A percentile compares a stretch with the other conserved stretches of the same genome.
Evolutionary conservation across 2,797 vertebrate species (phyloP).

Genomic region (Takifugu rubripes): DNA sequence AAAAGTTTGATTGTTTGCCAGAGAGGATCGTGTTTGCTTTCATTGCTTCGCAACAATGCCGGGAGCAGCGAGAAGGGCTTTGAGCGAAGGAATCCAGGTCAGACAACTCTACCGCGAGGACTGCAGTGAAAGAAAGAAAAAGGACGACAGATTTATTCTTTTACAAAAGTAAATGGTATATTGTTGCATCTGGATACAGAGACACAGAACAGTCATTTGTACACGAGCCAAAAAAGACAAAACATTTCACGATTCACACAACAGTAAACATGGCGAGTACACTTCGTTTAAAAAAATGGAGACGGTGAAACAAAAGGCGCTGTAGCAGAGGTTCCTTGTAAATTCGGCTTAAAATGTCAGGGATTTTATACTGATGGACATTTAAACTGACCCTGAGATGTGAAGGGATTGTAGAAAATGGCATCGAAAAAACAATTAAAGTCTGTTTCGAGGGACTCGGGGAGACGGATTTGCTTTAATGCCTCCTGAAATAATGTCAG

Average conservation of each 20-base stretch:
- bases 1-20: slow-evolving; percentile 38
- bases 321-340: slow-evolving; percentile 23
- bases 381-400: slow-evolving; percentile 66
- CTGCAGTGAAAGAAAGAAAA: neutral
- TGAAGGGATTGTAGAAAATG: slow-evolving; percentile 41
- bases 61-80: slow-evolving; percentile 48
- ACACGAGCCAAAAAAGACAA: slow-evolving; percentile 52
- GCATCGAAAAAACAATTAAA: slow-evolving; percentile 53
- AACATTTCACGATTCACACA: slow-evolving; percentile 40
- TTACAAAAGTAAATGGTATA: slow-evolving; percentile 61
- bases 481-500: slow-evolving; percentile 25
- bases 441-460: slow-evolving; percentile 26
- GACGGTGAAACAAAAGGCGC: slow-evolving; percentile 32
- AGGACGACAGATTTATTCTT: slow-evolving; percentile 33
- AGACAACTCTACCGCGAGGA: slow-evolving; percentile 40
- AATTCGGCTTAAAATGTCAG: slow-evolving; percentile 22
- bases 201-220: slow-evolving; percentile 54
- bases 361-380: slow-evolving; percentile 32
- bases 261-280: slow-evolving; percentile 41
- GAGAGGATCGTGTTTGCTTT: slow-evolving; percentile 39
- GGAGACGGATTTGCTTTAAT: slow-evolving; percentile 38
- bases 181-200: slow-evolving; percentile 47
- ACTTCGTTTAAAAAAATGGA: slow-evolving; percentile 22
- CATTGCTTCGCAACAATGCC: slow-evolving; percentile 42
- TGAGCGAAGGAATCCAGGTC: slow-evolving; percentile 54